Percentiles rank a stretch among this genome's conserved stretches.
phyloP scores from a whole-genome alignment of 2,888 invertebrate genomes.

The Morinoia aosen region DNA sequence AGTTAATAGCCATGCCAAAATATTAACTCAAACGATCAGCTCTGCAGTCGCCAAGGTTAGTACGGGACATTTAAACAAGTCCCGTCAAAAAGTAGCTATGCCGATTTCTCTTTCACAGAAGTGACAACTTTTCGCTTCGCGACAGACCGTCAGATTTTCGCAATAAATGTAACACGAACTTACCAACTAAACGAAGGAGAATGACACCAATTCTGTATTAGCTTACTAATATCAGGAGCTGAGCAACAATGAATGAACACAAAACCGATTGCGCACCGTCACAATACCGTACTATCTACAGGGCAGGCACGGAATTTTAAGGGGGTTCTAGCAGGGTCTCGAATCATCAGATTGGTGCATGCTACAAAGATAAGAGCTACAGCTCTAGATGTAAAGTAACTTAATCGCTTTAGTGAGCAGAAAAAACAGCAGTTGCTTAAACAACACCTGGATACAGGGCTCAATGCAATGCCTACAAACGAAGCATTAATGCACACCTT shows the following conservation, averaged over 20 bases:
- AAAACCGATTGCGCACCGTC: not conserved
- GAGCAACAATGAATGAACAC: not conserved
- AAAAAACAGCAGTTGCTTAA: not conserved
- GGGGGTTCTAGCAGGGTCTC: not conserved
- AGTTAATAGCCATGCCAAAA: not conserved
- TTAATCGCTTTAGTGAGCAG: not conserved
- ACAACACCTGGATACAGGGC: not conserved
- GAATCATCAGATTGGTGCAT: not conserved
- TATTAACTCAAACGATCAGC: not conserved
- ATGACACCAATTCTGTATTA: not conserved
- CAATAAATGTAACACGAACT: not conserved
- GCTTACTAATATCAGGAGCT: not conserved
- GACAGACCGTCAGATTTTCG: not conserved
- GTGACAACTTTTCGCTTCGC: not conserved
- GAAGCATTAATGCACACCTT: not conserved
- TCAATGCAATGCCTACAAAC: not conserved
- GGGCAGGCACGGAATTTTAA: not conserved
- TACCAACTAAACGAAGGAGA: not conserved
- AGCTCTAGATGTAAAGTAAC: no score
- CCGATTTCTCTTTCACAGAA: not conserved
- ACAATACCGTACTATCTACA: not conserved
- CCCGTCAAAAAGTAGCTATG: no score
- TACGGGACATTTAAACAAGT: not conserved
- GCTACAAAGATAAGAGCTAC: no score
- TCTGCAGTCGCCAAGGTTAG: not conserved